Base-by-base conservation (phyloP, 2,888 invertebrate genomes). In the Rhynchonema sp. region DNA sequence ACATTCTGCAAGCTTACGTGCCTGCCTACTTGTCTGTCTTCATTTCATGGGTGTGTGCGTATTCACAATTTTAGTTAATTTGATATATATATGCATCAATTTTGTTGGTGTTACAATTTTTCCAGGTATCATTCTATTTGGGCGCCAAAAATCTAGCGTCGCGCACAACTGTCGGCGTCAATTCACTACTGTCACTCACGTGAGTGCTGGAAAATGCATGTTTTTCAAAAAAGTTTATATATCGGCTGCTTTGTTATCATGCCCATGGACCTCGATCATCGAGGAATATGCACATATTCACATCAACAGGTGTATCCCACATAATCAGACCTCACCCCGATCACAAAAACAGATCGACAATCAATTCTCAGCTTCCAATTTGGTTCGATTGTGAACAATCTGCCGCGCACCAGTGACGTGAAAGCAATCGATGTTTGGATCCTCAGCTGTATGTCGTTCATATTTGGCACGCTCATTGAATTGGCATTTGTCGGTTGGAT, bases 401-500 rank as follows among this genome's bases (percentile, higher is more conserved):
- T 72, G 28, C 72, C 72, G 9, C 71, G 70, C 57, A 72, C 72
- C 3, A 68, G 68, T 23, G 72, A 72, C 61, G 70, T 72, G 26
- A 71, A 71, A 57, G 70, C 71, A 1, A 72, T 72, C 57, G 71
- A 71, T 62, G 71, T 71, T 28, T 70, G 69, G 70, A 71, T 72
- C 60, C 62, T 72, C 22, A 65, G 65, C 27, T 68, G 69, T 27
- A 71, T 71, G 71, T 72, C 67, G 3, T 72, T 72, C 59, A 72
- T 72, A 55, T 72, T 72, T 59, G 67, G 67, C n/a, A 66, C 69
- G 1, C 60, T 72, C 17, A 66, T 72, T 9, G 72, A 72, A 59
- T 60, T 72, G 62, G 72, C 70, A 6, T 59, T 72, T 2, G 69
- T 72, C 27, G 72, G 72, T 2, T 72, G 55, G n/a, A 28, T 64